Evolutionary conservation across 2,888 invertebrate genomes (phyloP).

Genomic region (Drosophila anceps): DNA sequence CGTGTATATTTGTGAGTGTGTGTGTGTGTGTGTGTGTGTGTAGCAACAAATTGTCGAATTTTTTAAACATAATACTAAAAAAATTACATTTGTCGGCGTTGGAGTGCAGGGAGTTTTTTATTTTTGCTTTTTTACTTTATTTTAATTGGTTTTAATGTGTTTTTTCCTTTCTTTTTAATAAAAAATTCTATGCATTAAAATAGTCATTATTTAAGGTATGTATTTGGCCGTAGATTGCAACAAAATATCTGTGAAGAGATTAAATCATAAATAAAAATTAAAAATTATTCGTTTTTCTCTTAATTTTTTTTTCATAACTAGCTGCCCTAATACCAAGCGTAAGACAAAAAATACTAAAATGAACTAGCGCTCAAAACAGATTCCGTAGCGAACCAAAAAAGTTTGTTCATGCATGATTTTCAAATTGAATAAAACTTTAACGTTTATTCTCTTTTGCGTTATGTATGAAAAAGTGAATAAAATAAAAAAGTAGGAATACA

Average conservation of each 20-base stretch:
- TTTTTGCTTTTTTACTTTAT: constrained; percentile 41
- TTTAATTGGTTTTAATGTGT: constrained; percentile 5
- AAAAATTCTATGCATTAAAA: constrained; percentile 74
- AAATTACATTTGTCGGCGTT: constrained; percentile 76
- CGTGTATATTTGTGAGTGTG: constrained; percentile 9
- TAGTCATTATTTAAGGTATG: constrained; percentile 82
- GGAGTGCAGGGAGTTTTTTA: constrained; percentile 71
- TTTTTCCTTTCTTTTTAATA: constrained; percentile 35
- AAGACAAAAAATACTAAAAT: constrained; percentile 25
- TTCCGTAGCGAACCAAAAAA: constrained; percentile 27
- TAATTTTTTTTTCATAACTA: constrained; percentile 46
- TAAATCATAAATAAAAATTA: constrained; percentile 82
- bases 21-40: constrained; percentile 30
- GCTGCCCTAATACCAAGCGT: constrained; percentile 61
- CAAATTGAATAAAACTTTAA: constrained; percentile 30
- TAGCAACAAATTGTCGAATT: constrained; percentile 74
- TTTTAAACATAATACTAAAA: constrained; percentile 70
- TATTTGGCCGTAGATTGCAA: constrained; percentile 85
- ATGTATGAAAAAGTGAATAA: constrained; percentile 36
- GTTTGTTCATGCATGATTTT: constrained; percentile 49
- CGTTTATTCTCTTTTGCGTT: constrained; percentile 52
- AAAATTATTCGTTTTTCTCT: constrained; percentile 68
- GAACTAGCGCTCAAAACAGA: constrained; percentile 26
- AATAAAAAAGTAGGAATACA: constrained; percentile 34
- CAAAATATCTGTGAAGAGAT: constrained; percentile 85